Conservation (phyloP, 2,888 invertebrate genomes). For the Epistrophe eligans region DNA sequence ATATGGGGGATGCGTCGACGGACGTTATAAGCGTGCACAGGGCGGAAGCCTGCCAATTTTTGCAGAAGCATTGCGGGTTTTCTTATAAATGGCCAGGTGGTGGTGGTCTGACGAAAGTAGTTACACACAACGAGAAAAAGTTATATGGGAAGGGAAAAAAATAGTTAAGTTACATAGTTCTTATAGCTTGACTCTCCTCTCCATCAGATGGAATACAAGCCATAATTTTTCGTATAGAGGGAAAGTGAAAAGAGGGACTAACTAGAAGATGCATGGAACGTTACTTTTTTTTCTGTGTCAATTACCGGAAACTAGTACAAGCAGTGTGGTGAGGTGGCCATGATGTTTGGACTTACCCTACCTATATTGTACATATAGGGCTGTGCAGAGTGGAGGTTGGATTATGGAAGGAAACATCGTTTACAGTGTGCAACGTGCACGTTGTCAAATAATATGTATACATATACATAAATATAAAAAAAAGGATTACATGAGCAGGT, state of each 20-base stretch:
- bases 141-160: neutral
- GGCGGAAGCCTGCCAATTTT: slow-evolving; percentile 33
- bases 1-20: neutral
- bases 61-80: slow-evolving; percentile 16
- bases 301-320: slow-evolving; percentile 74
- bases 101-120: neutral
- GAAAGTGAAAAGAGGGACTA: slow-evolving; percentile 6
- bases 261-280: neutral
- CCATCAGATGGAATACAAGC: slow-evolving; percentile 30
- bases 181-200: slow-evolving; percentile 60
- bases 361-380: neutral
- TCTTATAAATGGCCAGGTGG: slow-evolving; percentile 11
- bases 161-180: slow-evolving; percentile 62
- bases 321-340: slow-evolving; percentile 12
- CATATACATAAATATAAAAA: neutral
- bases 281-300: slow-evolving; percentile 70
- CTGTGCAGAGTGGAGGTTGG: neutral
- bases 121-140: neutral
- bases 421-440: slow-evolving; percentile 19
- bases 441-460: slow-evolving; percentile 56
- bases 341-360: slow-evolving; percentile 13
- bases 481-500: slow-evolving; percentile 73
- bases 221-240: slow-evolving; percentile 21
- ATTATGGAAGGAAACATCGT: neutral
- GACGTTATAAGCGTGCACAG: slow-evolving; percentile 31